Base-by-base conservation (phyloP, 1,140 invertebrate species). In the Drosophila rufa region DNA sequence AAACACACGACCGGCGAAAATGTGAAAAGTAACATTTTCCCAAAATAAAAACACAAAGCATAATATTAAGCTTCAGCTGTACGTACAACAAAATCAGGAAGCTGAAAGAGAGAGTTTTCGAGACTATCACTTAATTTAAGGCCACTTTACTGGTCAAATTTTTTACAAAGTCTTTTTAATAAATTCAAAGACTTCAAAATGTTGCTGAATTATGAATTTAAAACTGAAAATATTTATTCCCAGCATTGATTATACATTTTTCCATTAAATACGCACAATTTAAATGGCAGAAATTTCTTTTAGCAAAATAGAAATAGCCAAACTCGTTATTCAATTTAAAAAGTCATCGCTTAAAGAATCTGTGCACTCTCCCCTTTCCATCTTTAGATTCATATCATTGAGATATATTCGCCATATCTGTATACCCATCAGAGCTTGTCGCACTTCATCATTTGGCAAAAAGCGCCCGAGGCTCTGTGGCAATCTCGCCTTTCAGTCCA, bases 391-490 rank as follows among this genome's bases (percentile, higher is more conserved):
- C 15, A 19, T 43, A 75, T 53, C 51, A n/a, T 30, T 15, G 11
- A 45, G 43, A 68, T 60, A 53, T 22, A 30, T 43, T n/a, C 22
- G 3, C 4, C 51, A 42, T 45, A 61, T 68, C 55, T n/a, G 15
- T 7, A 30, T 50, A 48, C 19, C 17, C 46, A 43, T 65, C 19
- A 30, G 9, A 27, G 55, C 40, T 45, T 40, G 30, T 40, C 25
- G 68, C 69, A 73, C 22, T 73, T 27, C 17, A 73, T 73, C 67
- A 73, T 50, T 68, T 38, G 9, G 62, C 40, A 38, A 15, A 2
- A 8, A 1, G 14, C 15, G 48, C 56, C 50, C 30, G 43, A 22
- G 58, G 77, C 74, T 17, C 38, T 30, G 30, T 22, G 25, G 25
- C 30, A 55, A 53, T 22, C 36, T 64, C 48, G 59, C 50, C 50